Evolutionary conservation across 1,140 invertebrate species (phyloP), one percentile per base, ranked within the genome.

Genomic region (Intoshia linei): DNA sequence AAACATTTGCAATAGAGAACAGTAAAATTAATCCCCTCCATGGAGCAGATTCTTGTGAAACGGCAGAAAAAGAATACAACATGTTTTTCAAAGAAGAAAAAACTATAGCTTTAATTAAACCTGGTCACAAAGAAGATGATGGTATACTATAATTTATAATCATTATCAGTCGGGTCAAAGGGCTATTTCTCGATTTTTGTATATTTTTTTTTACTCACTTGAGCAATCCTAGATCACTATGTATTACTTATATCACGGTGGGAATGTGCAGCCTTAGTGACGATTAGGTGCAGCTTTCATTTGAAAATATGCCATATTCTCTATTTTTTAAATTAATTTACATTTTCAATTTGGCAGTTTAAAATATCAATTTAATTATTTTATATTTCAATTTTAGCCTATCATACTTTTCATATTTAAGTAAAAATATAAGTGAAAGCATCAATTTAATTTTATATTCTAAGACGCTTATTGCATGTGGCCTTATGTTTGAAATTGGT

Each of bases 1-100:
- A 51, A n/a, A 42, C 51, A 44, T 57, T 50, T 47, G 29, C 44
- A 11, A 38, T 47, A 10, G 44, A 48, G 4, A 47, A 47, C 7
- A 40, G 34, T 11, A 34, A 39, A 4, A 45, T 57, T 4, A 56
- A 56, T 40, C 44, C 44, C 36, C 32, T 57, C 1, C 55, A 57
- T 35, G 55, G 55, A 7, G 55, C 55, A 17, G 48, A 51, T 20
- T 45, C 44, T n/a, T 40, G 40, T 14, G 43, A 43, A 11, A 30
- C 40, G 4, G 54, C 54, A 3, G 38, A 55, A 23, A 47, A 49
- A 44, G 57, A 59, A 47, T 17, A 56, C 5, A 42, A 54, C 3
- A 51, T 44, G 40, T 58, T 59, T 48, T 59, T 59, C 48, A 55
- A 55, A 3, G 44, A 55, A 40, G 43, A 58, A 40, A 47, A 57